Conservation (phyloP, 2,888 invertebrate species). For the Cephus pygmeus region DNA sequence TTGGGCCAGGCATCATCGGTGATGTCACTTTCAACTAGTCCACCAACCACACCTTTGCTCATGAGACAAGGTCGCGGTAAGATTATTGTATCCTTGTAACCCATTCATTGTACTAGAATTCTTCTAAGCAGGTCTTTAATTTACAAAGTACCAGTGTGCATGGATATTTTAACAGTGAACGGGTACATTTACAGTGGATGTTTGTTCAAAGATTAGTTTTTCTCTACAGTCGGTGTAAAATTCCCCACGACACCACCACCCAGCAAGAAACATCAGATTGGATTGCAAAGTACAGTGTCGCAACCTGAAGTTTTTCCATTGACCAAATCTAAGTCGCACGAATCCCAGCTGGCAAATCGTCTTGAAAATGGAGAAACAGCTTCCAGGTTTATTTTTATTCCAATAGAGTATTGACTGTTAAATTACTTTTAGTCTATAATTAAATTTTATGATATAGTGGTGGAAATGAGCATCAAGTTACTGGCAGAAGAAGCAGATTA, state of each 20-base stretch:
- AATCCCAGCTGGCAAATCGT: conserved; percentile 83
- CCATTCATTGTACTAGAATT: not conserved
- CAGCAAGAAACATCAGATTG: conserved; percentile 77
- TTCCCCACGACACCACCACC: conserved; percentile 87
- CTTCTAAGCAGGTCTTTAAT: not conserved
- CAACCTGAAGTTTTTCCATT: conserved; percentile 70
- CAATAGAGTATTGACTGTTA: conserved; percentile 8
- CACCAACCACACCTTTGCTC: conserved; percentile 58
- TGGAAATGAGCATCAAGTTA: conserved; percentile 55
- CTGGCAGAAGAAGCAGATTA: conserved; percentile 67
- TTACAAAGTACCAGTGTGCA: not conserved
- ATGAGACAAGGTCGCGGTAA: conserved; percentile 48
- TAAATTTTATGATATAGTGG: conserved; percentile 32
- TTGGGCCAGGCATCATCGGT: conserved; percentile 67
- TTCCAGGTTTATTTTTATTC: conserved; percentile 53
- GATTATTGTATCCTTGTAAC: not conserved
- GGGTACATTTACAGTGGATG: not conserved
- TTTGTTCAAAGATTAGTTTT: conserved; percentile 3
- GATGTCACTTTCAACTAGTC: conserved; percentile 68
- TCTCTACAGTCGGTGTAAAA: conserved; percentile 68
- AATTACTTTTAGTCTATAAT: conserved; percentile 11
- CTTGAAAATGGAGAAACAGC: conserved; percentile 68
- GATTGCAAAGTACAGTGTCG: conserved; percentile 61
- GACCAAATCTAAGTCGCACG: conserved; percentile 92
- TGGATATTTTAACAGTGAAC: conserved; percentile 56